Percentiles rank a stretch among this genome's conserved stretches.
phyloP scores from a whole-genome alignment of 1,140 invertebrate genomes.

The Solenopsis invicta region DNA sequence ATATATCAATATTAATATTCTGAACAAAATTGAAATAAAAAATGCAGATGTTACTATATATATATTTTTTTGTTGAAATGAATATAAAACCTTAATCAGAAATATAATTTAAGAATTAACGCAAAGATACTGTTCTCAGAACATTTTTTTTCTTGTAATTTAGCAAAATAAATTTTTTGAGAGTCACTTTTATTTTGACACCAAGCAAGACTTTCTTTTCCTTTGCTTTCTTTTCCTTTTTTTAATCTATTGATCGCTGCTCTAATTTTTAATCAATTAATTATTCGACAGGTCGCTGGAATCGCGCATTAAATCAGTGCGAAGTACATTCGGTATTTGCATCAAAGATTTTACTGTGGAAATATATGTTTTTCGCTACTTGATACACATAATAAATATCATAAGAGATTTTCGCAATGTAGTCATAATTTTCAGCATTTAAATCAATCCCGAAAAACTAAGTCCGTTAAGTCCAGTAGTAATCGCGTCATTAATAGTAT shows the following conservation, averaged over 20 bases:
- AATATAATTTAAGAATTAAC: background rate
- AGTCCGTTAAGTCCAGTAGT: background rate
- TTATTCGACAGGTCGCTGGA: constrained; percentile 43
- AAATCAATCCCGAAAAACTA: constrained; percentile 40
- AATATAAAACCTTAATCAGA: background rate
- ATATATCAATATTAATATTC: background rate
- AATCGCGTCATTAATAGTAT: constrained; percentile 38
- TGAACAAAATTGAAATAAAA: background rate
- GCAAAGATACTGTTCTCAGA: background rate
- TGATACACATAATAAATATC: constrained; percentile 49
- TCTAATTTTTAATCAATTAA: constrained; percentile 18
- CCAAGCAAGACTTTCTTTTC: constrained; percentile 1
- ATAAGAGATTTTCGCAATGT: constrained; percentile 5
- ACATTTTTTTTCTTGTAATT: background rate
- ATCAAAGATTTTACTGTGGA: constrained; percentile 51
- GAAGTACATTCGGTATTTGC: constrained; percentile 43
- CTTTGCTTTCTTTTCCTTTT: too few relatives aligned
- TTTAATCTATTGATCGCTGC: constrained; percentile 12
- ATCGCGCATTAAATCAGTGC: constrained; percentile 43
- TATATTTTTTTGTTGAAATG: background rate
- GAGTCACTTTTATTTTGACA: constrained; percentile 1
- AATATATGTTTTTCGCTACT: constrained; percentile 44
- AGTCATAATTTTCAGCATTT: background rate
- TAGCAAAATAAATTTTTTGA: constrained; percentile 11
- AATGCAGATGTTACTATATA: background rate